A percentile compares a stretch with the other conserved stretches of the same genome.
These are phyloP conservation scores for Agrochola macilenta DNA, from an alignment of 2,888 invertebrate species.

Conservation along the genomic window DNA sequence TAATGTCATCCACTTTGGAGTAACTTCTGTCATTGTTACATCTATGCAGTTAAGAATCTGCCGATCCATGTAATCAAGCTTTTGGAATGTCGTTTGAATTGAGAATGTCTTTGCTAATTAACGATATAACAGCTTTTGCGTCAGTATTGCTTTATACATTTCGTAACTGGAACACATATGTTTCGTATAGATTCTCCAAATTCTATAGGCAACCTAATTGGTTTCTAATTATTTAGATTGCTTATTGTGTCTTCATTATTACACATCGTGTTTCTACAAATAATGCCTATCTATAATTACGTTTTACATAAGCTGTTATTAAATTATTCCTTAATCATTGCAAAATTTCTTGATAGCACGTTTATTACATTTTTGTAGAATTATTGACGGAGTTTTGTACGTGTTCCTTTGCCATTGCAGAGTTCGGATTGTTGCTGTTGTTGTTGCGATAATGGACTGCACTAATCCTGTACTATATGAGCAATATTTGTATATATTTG, in stretches of 20 bases:
- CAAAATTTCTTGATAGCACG: conserved; percentile 7
- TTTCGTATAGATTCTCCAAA: conserved; percentile 17
- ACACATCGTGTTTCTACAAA: conserved; percentile 14
- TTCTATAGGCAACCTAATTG: conserved; percentile 31
- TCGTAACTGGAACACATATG: neutral
- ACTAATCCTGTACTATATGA: neutral
- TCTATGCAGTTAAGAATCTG: neutral
- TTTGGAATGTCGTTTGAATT: neutral
- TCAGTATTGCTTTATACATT: conserved; percentile 1
- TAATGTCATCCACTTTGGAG: conserved; percentile 2
- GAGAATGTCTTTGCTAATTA: neutral
- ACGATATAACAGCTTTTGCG: neutral
- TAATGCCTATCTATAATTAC: conserved; percentile 19
- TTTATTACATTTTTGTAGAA: conserved; percentile 6
- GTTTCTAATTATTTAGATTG: conserved; percentile 35
- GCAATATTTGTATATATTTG: no score
- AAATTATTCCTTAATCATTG: conserved; percentile 30
- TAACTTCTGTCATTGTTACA: neutral
- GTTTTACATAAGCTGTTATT: conserved; percentile 39
- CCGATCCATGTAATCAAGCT: neutral
- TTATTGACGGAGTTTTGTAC: conserved; percentile 15
- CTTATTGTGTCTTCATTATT: conserved; percentile 32
- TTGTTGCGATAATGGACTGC: conserved; percentile 3
- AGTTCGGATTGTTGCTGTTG: neutral
- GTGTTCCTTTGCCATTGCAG: conserved; percentile 3